Evolutionary conservation across 2,888 invertebrate genomes (phyloP).

Genomic region (Drosophila paramelanica): DNA sequence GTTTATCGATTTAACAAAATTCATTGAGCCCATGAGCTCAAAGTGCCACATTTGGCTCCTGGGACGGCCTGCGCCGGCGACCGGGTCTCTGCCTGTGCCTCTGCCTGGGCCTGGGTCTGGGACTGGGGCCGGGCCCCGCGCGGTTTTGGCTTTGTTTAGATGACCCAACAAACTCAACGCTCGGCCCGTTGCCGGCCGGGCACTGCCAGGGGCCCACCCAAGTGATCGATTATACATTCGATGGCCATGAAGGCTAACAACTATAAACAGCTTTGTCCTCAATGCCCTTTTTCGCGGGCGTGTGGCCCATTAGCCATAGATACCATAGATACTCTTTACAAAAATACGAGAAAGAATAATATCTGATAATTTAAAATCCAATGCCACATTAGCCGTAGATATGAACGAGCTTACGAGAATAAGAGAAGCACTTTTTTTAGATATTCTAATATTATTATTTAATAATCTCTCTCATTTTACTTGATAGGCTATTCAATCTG

Average conservation of each 20-base stretch:
- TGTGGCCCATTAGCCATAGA: constrained; percentile 32
- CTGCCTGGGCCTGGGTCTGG: neutral
- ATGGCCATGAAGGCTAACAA: constrained; percentile 78
- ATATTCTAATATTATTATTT: too few relatives aligned
- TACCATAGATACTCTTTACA: constrained; percentile 15
- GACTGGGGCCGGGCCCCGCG: constrained; percentile 7
- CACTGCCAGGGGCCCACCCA: constrained; percentile 63
- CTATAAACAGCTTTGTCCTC: constrained; percentile 47
- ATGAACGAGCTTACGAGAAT: neutral
- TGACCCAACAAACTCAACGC: constrained; percentile 75
- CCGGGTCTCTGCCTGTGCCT: constrained; percentile 8
- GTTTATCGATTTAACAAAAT: constrained; percentile 80
- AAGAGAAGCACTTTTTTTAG: neutral
- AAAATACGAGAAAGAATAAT: too few relatives aligned
- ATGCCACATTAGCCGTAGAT: neutral
- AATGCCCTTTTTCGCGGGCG: constrained; percentile 44
- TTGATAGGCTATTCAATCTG: too few relatives aligned
- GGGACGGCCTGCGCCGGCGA: constrained; percentile 37
- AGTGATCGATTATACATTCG: constrained; percentile 79
- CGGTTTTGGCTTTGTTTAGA: constrained; percentile 75
- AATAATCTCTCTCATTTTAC: too few relatives aligned
- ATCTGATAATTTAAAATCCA: neutral
- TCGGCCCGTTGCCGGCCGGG: constrained; percentile 66
- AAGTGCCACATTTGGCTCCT: constrained; percentile 76
- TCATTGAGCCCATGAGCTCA: constrained; percentile 64